phyloP scores from a whole-genome alignment of 2,797 vertebrate genomes.

The Clarias platycephalus region DNA sequence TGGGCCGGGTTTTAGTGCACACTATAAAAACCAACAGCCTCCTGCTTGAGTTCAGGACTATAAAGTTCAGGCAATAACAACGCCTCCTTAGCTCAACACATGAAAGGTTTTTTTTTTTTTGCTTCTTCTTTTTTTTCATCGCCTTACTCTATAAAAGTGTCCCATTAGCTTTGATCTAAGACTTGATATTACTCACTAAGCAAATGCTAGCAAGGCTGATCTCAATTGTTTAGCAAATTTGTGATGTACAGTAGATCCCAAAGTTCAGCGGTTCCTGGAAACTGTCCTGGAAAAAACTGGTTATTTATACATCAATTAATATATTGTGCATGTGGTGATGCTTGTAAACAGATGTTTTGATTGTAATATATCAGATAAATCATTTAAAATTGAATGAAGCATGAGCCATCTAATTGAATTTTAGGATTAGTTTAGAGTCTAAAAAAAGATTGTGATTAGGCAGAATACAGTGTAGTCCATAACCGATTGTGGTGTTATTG shows the following conservation, averaged over 20 bases:
- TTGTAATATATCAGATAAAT: background rate
- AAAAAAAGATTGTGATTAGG: background rate
- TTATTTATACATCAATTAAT: constrained; percentile 28
- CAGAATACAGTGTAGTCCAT: background rate
- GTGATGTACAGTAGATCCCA: background rate
- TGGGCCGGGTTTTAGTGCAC: constrained; percentile 54
- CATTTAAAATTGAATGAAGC: background rate
- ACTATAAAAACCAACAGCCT: constrained; percentile 56
- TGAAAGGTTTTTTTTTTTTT: constrained; percentile 24
- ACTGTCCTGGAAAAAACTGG: constrained; percentile 29
- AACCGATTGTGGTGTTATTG: background rate
- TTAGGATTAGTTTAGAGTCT: background rate
- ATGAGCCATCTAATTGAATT: background rate
- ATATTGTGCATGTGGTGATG: constrained; percentile 11
- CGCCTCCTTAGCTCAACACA: constrained; percentile 45
- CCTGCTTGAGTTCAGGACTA: constrained; percentile 43
- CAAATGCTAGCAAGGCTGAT: constrained; percentile 35
- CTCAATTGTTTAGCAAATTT: background rate
- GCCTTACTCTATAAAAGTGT: constrained; percentile 43
- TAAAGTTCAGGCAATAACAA: constrained; percentile 56
- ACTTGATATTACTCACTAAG: constrained; percentile 45
- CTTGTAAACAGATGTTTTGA: constrained; percentile 9
- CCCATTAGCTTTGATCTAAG: constrained; percentile 52
- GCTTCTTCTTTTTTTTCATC: constrained; percentile 28
- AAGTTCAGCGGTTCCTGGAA: background rate